A percentile compares a stretch with the other conserved stretches of the same genome.
Conservation (phyloP, 1,140 invertebrate genomes). For the Holcopasites calliopsidis region DNA sequence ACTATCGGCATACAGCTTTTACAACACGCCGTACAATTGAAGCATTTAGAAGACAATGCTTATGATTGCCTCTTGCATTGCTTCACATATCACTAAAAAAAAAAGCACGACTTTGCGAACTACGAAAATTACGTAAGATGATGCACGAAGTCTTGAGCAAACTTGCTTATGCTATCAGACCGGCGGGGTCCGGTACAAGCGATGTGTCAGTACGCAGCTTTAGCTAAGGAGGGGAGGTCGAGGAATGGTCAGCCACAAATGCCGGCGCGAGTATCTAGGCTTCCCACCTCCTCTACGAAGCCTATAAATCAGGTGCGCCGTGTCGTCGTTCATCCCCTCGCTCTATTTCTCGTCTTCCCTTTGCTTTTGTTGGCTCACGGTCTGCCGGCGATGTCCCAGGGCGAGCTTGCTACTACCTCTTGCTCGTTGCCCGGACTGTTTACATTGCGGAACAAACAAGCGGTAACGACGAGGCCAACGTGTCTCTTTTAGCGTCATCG, state of each 20-base stretch:
- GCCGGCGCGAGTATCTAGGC: background rate
- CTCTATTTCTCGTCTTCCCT: conserved; percentile 31
- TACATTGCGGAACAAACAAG: conserved; percentile 63
- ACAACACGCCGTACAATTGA: no score
- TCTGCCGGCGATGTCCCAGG: background rate
- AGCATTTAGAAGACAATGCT: no score
- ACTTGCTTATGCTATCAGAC: no score
- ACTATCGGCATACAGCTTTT: no score
- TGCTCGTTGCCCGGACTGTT: conserved; percentile 34
- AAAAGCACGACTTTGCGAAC: no score
- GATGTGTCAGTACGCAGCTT: no score
- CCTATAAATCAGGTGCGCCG: conserved; percentile 55
- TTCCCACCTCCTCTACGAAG: conserved; percentile 45
- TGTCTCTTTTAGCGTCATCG: background rate
- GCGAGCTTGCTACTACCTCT: background rate
- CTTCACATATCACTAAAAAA: background rate
- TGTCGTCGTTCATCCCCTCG: conserved; percentile 51
- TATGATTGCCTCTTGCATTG: no score
- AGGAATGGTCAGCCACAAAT: conserved; percentile 1
- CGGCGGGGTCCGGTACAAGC: background rate
- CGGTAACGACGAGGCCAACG: conserved; percentile 52
- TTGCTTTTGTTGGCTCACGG: conserved; percentile 14
- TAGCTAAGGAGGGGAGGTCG: no score
- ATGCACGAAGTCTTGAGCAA: no score
- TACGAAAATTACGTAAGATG: no score